Conservation (phyloP, 1,140 invertebrate genomes). For the Drosophila tropicalis region DNA sequence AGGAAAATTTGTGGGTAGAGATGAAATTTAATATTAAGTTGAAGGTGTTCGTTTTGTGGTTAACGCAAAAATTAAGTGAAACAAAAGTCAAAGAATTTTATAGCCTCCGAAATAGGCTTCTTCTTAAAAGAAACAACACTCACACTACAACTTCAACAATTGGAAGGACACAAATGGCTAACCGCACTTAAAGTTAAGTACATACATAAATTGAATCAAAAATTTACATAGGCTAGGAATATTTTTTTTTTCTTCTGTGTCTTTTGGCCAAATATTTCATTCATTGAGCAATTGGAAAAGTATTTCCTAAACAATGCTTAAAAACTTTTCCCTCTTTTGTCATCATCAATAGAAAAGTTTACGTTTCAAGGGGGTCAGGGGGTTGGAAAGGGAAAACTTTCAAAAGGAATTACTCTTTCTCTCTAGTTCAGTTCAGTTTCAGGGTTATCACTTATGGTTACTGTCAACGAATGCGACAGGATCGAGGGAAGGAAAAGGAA, state of each 20-base stretch:
- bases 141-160: too few relatives aligned
- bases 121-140: not conserved
- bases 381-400: constrained; percentile 7
- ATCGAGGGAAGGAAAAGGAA: not conserved
- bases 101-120: not conserved
- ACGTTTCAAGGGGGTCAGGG: not conserved
- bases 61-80: not conserved
- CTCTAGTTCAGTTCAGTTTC: constrained; percentile 5
- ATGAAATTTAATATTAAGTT: not conserved
- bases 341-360: constrained; percentile 52
- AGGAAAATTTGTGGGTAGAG: not conserved
- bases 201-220: constrained; percentile 22
- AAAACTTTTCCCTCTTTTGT: constrained; percentile 42
- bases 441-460: constrained; percentile 54
- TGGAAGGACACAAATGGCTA: too few relatives aligned
- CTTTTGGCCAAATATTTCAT: constrained; percentile 23
- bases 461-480: constrained; percentile 12
- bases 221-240: constrained; percentile 40
- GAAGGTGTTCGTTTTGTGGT: constrained; percentile 5
- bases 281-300: constrained; percentile 45
- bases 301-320: constrained; percentile 39
- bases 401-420: constrained; percentile 15
- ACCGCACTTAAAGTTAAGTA: not conserved
- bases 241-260: too few relatives aligned
- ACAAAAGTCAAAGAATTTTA: not conserved